Evolutionary conservation across 2,797 vertebrate genomes (phyloP).

Genomic region (Squalus acanthias): DNA sequence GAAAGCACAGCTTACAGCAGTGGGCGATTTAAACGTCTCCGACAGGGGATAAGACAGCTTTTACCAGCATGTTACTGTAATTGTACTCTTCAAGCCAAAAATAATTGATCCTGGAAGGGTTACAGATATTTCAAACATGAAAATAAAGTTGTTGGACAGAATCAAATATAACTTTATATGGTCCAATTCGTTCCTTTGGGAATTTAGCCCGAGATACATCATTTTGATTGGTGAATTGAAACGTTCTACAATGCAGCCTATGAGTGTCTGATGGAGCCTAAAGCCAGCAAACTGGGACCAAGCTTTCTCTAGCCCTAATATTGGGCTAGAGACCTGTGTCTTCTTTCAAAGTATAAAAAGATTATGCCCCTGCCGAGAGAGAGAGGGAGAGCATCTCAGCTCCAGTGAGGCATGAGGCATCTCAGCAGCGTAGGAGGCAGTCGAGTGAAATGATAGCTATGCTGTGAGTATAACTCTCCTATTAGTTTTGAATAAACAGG

Average conservation of each 20-base stretch:
- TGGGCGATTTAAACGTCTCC: not conserved
- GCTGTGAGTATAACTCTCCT: not conserved
- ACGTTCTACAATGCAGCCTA: not conserved
- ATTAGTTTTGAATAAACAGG: not conserved
- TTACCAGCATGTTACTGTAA: not conserved
- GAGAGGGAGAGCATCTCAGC: not conserved
- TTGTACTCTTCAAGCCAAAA: not conserved
- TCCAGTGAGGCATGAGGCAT: not conserved
- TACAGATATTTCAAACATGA: not conserved
- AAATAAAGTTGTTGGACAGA: not conserved
- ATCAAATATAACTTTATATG: not conserved
- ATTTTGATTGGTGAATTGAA: not conserved
- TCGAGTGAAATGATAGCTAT: not conserved
- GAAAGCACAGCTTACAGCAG: not conserved
- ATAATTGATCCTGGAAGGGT: not conserved
- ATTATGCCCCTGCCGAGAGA: not conserved
- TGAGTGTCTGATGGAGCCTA: not conserved
- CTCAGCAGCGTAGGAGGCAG: not conserved
- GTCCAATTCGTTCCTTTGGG: not conserved
- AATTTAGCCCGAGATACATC: not conserved
- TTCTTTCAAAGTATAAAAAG: not conserved
- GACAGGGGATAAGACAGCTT: not conserved
- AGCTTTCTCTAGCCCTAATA: not conserved
- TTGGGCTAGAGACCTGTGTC: not conserved
- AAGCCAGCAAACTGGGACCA: not conserved